Percentiles rank a stretch among this genome's conserved stretches.
Conservation (phyloP, 2,113 vertebrate species). For the Thinocorus orbignyianus region DNA sequence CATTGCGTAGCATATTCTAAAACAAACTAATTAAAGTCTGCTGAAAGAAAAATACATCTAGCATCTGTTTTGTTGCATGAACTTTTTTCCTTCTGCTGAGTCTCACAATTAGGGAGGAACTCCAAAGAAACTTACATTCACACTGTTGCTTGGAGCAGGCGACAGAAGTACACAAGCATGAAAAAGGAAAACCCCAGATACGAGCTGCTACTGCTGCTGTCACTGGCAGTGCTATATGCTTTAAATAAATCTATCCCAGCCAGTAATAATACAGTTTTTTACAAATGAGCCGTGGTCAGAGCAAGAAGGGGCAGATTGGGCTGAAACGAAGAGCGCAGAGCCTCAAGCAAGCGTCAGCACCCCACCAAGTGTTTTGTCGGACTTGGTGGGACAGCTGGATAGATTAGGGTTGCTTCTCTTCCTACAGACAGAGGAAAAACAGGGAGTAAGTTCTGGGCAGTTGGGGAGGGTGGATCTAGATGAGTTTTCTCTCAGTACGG, state of each 20-base stretch:
- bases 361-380: neutral
- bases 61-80: neutral
- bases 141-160: neutral
- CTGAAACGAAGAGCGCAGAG: neutral
- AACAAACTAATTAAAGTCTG: neutral
- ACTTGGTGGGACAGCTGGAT: neutral
- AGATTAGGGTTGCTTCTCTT: neutral
- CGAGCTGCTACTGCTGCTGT: neutral
- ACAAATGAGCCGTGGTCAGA: neutral
- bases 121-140: neutral
- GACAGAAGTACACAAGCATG: neutral
- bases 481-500: neutral
- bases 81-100: neutral
- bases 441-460: neutral
- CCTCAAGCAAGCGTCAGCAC: neutral
- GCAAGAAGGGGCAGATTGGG: neutral
- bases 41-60: neutral
- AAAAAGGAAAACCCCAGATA: neutral
- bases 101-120: neutral
- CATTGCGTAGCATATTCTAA: neutral
- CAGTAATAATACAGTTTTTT: neutral
- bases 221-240: neutral
- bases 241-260: neutral
- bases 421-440: neutral
- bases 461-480: neutral